Evolutionary conservation across 1,140 invertebrate species (phyloP), one percentile per base, ranked within the genome.

Genomic region (Chionoecetes opilio): DNA sequence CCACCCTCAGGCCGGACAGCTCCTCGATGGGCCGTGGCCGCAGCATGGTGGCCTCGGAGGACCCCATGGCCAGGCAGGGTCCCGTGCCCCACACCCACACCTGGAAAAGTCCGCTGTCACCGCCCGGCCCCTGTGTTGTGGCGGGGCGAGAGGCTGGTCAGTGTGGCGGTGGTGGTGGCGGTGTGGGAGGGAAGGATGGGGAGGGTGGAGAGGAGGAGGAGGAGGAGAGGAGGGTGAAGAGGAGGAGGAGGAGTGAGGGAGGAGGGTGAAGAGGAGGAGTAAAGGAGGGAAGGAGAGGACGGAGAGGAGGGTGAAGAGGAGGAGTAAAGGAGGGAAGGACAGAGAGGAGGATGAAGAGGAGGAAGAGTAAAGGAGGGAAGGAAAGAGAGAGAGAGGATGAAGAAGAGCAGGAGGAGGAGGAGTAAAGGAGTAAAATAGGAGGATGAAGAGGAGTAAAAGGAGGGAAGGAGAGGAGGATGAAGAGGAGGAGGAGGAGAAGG

Each of bases 71-170:
- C 34, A 98, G 96, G 96, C 97, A 97, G 0, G 97, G 97, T 3
- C 98, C 98, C 96, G 97, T 97, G 31, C 98, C 98, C 98, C 98
- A 98, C 0, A 97, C 97, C 96, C 98, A 98, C 8, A 98, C 97
- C 98, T 98, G 96, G 9, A 96, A 96, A 91, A 95, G 87, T 53
- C 35, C 37, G 88, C 46, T 92, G 90, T 95, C 82, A 92, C 95
- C 92, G 63, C 92, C 95, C 32, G 95, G 93, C 37, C 92, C 86
- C 82, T 38, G 14, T 32, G 63, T 14, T n/a, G 90, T 31, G 29
- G 38, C 35, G 53, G 31, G 38, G 85, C 63, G 93, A 34, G 88
- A 84, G 92, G 32, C 37, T 75, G 82, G 86, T 95, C 94, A 95
- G 94, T 85, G 86, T 32, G 41, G 94, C 29, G 37, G 37, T 38